These are phyloP conservation scores for Hyles vespertilio DNA, from an alignment of 1,140 invertebrate species.

Conservation along the genomic window DNA sequence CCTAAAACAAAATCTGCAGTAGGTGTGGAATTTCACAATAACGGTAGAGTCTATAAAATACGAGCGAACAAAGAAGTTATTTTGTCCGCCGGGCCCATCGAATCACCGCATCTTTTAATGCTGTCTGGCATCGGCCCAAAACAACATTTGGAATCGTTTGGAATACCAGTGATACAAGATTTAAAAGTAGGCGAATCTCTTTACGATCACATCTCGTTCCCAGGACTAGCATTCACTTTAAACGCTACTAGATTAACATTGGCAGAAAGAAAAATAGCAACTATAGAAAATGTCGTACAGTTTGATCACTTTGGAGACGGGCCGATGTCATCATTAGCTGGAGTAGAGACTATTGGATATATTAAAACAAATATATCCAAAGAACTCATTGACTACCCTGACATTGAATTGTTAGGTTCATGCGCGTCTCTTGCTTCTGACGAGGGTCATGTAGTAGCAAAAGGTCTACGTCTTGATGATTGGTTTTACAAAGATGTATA, in stretches of 20 bases:
- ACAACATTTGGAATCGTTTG: conserved; percentile 79
- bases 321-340: conserved; percentile 75
- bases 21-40: conserved; percentile 79
- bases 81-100: conserved; percentile 84
- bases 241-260: conserved; percentile 67
- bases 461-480: conserved; percentile 75
- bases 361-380: conserved; percentile 78
- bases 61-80: conserved; percentile 82
- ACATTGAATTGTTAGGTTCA: conserved; percentile 79
- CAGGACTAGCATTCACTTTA: conserved; percentile 78
- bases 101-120: conserved; percentile 88
- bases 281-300: conserved; percentile 62
- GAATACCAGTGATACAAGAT: conserved; percentile 80
- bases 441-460: conserved; percentile 77
- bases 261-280: conserved; percentile 65
- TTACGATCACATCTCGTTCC: conserved; percentile 85
- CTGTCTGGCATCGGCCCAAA: conserved; percentile 87
- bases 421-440: conserved; percentile 78
- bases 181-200: conserved; percentile 83
- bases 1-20: conserved; percentile 76
- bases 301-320: conserved; percentile 74
- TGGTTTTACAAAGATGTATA: conserved; percentile 78
- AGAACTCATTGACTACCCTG: conserved; percentile 75
- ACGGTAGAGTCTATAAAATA: conserved; percentile 62
- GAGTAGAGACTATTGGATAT: conserved; percentile 80